A percentile compares a stretch with the other conserved stretches of the same genome.
phyloP scores from a whole-genome alignment of 2,113 vertebrate genomes.

The Chrysochloris asiatica region DNA sequence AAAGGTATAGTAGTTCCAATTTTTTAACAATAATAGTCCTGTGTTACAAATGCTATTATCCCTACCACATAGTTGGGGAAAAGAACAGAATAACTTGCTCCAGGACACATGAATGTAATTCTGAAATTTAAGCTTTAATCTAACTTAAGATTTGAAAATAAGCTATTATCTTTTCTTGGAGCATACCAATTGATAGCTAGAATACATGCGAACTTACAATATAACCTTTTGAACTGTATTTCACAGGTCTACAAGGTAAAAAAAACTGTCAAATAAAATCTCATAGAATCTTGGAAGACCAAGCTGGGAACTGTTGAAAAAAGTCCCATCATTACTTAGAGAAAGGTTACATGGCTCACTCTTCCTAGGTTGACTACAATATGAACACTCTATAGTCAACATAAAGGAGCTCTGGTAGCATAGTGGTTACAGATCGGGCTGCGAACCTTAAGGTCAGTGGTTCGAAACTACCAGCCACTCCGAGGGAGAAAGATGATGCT shows the following conservation, averaged over 20 bases:
- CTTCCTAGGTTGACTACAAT: neutral
- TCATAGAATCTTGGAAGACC: neutral
- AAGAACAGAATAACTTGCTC: neutral
- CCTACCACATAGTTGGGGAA: neutral
- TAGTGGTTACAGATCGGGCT: too few species aligned
- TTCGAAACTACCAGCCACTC: too few species aligned
- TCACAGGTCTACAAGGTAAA: neutral
- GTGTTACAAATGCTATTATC: neutral
- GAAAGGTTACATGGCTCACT: neutral
- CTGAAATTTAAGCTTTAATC: slow-evolving; percentile 20
- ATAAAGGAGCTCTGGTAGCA: too few species aligned
- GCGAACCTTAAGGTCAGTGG: too few species aligned
- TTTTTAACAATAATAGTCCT: neutral
- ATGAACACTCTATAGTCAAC: neutral
- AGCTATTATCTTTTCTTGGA: neutral
- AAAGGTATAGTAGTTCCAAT: too few species aligned
- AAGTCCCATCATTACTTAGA: neutral
- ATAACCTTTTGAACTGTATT: slow-evolving; percentile 25
- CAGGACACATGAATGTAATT: neutral
- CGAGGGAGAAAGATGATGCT: too few species aligned
- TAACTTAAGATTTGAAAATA: slow-evolving; percentile 11
- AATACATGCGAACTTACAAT: neutral
- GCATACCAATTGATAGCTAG: neutral
- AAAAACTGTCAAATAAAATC: slow-evolving; percentile 14
- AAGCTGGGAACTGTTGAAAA: neutral